Conservation (phyloP, 2,113 vertebrate genomes). For the Panthera tigris region DNA sequence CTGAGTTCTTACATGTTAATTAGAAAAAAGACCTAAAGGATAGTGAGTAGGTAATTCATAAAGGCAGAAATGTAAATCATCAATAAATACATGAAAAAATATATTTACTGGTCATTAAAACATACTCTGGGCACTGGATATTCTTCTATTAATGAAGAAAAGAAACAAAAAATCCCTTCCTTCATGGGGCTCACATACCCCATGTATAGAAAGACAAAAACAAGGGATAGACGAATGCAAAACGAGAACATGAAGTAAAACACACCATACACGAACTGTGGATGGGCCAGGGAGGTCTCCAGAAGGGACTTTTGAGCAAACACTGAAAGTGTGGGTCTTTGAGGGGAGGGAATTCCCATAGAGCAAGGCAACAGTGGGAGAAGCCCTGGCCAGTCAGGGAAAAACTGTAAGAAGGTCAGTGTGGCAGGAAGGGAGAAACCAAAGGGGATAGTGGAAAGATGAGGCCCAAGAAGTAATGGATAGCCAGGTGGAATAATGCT, state of each 20-base stretch:
- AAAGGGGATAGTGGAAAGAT: not conserved
- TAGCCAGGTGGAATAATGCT: not conserved
- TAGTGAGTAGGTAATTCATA: not conserved
- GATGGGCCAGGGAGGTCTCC: not conserved
- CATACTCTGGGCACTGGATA: not conserved
- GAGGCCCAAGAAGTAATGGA: not conserved
- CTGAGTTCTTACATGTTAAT: not conserved
- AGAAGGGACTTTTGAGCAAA: not conserved
- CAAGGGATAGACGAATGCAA: not conserved
- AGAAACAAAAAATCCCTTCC: not conserved
- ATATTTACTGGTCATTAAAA: not conserved
- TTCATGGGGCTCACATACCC: not conserved
- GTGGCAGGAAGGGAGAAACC: not conserved
- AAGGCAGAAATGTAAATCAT: constrained; percentile 24
- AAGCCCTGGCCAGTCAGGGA: not conserved
- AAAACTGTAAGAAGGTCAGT: not conserved
- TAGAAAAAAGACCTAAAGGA: not conserved
- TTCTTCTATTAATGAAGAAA: not conserved
- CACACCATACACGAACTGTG: not conserved
- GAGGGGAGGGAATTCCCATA: not conserved
- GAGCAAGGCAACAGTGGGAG: not conserved
- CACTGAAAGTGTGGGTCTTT: not conserved
- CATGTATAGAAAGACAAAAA: not conserved
- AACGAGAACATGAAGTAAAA: not conserved
- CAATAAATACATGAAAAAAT: not conserved